Evolutionary conservation across 2,113 vertebrate genomes (phyloP).

Genomic region (Dunckerocampus dactyliophorus): DNA sequence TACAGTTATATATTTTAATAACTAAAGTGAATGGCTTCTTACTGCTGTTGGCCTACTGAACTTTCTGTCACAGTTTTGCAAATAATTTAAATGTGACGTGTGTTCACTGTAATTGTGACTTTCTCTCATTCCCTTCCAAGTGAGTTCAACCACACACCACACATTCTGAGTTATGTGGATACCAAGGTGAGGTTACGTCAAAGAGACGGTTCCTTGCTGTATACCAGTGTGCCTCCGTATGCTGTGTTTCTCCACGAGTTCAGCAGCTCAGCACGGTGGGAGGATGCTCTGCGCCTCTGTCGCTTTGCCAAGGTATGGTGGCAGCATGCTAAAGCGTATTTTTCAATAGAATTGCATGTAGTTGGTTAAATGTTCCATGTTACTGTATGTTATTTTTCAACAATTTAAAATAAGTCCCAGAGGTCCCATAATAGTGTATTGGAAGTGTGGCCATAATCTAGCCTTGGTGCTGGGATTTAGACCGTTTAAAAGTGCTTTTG

Average conservation of each 20-base stretch:
- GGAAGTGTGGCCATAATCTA: background rate
- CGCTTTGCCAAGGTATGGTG: conserved; percentile 91
- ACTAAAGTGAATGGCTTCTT: too few species aligned
- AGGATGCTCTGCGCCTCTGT: conserved; percentile 86
- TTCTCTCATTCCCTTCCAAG: conserved; percentile 60
- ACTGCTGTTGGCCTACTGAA: too few species aligned
- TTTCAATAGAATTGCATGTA: too few species aligned
- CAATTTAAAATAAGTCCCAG: background rate
- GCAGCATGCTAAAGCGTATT: background rate
- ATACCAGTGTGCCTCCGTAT: conserved; percentile 80
- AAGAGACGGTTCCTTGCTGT: conserved; percentile 86
- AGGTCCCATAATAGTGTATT: too few species aligned
- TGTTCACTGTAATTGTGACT: conserved; percentile 10
- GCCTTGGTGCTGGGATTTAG: too few species aligned
- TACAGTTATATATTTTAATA: too few species aligned
- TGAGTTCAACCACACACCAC: conserved; percentile 82
- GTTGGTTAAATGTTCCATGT: too few species aligned
- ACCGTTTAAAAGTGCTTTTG: too few species aligned
- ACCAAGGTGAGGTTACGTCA: conserved; percentile 82
- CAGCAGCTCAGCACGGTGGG: conserved; percentile 78
- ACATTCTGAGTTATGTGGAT: conserved; percentile 84
- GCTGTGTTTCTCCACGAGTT: conserved; percentile 84
- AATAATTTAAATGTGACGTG: background rate
- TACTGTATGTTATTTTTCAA: background rate
- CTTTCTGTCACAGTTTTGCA: background rate